Evolutionary conservation across 23 tunicate species (phyloP).

Genomic region (Aplidium turbinatum): DNA sequence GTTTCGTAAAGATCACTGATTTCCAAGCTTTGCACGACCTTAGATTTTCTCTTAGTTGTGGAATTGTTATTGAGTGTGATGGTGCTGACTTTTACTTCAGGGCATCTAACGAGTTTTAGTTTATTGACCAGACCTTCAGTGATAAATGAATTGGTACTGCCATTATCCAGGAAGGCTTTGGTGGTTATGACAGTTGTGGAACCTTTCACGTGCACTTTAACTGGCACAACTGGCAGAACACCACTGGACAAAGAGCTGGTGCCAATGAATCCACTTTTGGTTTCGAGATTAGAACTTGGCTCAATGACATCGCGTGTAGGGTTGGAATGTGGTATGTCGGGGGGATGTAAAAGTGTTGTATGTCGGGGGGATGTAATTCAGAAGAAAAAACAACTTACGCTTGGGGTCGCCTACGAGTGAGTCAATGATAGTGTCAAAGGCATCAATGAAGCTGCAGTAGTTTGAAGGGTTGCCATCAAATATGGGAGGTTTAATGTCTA

Average conservation of each 20-base stretch:
- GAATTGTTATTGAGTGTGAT: background rate
- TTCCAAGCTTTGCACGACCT: background rate
- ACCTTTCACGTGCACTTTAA: conserved; percentile 14
- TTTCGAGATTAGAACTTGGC: background rate
- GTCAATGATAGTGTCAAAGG: conserved; percentile 8
- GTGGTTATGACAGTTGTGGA: conserved; percentile 11
- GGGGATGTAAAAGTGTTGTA: conserved; percentile 46
- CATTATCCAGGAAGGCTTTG: conserved; percentile 39
- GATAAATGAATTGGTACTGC: conserved; percentile 40
- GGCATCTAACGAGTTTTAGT: conserved; percentile 15
- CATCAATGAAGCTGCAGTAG: conserved; percentile 16
- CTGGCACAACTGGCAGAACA: conserved; percentile 37
- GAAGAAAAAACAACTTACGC: conserved; percentile 19
- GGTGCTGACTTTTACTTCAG: background rate
- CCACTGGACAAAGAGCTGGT: background rate
- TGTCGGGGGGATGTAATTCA: conserved; percentile 19
- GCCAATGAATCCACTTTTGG: conserved; percentile 18
- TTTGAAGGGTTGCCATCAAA: conserved; percentile 14
- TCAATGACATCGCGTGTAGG: background rate
- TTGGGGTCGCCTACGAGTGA: conserved; percentile 12
- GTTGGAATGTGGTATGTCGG: background rate
- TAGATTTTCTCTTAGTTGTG: background rate
- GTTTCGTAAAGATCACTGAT: conserved; percentile 1
- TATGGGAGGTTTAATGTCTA: background rate
- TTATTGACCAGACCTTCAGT: conserved; percentile 7